Conservation (phyloP, 2,113 vertebrate genomes). For the Sminthopsis crassicaudata region DNA sequence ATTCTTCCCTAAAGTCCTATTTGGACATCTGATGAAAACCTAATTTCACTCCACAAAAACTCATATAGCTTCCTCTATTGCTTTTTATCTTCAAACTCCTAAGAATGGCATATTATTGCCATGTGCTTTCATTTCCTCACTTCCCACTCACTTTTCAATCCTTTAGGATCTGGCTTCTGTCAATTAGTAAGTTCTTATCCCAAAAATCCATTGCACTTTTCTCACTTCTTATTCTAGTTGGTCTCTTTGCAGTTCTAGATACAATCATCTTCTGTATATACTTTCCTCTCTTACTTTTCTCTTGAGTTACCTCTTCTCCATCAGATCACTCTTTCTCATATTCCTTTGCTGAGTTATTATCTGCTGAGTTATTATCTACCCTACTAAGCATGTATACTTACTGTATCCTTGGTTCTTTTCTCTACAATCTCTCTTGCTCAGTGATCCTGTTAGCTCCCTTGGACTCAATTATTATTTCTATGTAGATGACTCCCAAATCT, state of each 20-base stretch:
- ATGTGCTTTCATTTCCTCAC: background rate
- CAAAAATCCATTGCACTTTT: background rate
- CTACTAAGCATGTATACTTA: background rate
- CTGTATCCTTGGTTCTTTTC: background rate
- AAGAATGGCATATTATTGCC: background rate
- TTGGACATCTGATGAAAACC: background rate
- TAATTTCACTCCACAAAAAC: background rate
- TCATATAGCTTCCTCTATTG: background rate
- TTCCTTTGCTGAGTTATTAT: background rate
- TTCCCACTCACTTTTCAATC: background rate
- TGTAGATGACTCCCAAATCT: background rate
- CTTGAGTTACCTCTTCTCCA: background rate
- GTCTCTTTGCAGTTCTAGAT: background rate
- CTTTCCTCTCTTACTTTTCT: background rate
- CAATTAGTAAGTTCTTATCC: no score
- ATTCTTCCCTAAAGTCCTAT: background rate
- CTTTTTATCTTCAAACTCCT: background rate
- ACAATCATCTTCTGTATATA: background rate
- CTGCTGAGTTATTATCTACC: background rate
- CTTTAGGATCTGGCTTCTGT: background rate
- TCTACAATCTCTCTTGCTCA: background rate
- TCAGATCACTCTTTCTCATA: background rate
- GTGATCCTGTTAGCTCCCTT: background rate
- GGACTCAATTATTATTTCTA: background rate
- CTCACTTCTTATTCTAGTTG: background rate